These are phyloP conservation scores for Amphibalanus amphitrite DNA, from an alignment of 1,140 invertebrate genomes.

Conservation along the genomic window DNA sequence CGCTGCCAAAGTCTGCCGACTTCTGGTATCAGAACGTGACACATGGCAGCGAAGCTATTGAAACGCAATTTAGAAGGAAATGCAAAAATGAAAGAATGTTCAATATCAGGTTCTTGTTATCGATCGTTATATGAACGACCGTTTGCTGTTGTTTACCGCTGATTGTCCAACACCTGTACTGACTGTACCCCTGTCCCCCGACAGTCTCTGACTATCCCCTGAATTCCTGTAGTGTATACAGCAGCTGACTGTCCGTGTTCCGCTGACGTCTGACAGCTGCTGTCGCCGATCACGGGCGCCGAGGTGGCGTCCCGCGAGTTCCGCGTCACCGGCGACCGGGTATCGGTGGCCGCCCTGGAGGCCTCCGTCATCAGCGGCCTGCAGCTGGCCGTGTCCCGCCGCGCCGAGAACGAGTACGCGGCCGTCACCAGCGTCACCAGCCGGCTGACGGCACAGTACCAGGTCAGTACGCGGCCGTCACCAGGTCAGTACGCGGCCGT, in stretches of 20 bases:
- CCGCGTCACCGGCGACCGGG: constrained; percentile 75
- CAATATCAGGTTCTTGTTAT: no score
- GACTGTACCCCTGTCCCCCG: not conserved
- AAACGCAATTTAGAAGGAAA: no score
- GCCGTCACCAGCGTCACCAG: constrained; percentile 73
- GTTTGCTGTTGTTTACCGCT: no score
- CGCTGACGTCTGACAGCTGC: constrained; percentile 33
- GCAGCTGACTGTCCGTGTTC: no score
- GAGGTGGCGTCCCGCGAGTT: constrained; percentile 82
- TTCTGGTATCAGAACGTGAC: no score
- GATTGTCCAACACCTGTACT: no score
- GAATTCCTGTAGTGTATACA: no score
- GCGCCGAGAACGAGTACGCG: constrained; percentile 69
- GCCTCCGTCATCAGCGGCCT: constrained; percentile 81
- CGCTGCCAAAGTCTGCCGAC: no score
- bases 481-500: no score
- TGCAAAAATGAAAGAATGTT: no score
- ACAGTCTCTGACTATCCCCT: not conserved
- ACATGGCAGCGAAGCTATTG: no score
- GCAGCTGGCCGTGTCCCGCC: constrained; percentile 69
- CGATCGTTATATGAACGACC: no score
- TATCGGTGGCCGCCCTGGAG: constrained; percentile 56
- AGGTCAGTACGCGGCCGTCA: constrained; percentile 44
- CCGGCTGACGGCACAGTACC: constrained; percentile 79
- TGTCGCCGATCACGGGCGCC: constrained; percentile 77